Evolutionary conservation across 2,888 invertebrate genomes (phyloP).

Genomic region (Himalopsyche anomala): DNA sequence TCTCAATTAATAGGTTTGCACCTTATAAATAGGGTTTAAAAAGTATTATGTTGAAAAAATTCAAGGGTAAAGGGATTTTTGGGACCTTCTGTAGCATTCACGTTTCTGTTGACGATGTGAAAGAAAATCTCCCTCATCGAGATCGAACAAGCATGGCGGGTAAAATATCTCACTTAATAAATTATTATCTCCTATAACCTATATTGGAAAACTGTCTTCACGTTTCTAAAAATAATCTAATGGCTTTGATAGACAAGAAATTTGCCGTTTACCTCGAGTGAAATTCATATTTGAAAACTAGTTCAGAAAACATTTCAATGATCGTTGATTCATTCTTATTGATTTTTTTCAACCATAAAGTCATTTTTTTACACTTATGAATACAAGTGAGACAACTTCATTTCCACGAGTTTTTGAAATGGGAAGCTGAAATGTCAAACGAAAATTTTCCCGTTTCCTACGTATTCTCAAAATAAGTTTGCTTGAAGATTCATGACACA

Average conservation of each 20-base stretch:
- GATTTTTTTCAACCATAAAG: too few species aligned
- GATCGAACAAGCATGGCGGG: constrained; percentile 65
- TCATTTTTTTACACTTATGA: too few species aligned
- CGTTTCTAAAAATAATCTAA: not conserved
- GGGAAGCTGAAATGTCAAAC: too few species aligned
- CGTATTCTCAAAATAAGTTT: too few species aligned
- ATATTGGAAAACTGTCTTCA: constrained; percentile 41
- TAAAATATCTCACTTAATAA: constrained; percentile 59
- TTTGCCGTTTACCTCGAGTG: not conserved
- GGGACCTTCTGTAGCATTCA: constrained; percentile 37
- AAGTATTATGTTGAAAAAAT: not conserved
- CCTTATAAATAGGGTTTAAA: not conserved
- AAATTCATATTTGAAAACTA: too few species aligned
- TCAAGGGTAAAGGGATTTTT: constrained; percentile 3
- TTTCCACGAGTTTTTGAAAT: too few species aligned
- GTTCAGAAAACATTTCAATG: too few species aligned
- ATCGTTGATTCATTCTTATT: too few species aligned
- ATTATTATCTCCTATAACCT: constrained; percentile 47
- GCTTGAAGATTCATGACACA: too few species aligned
- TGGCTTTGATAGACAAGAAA: not conserved
- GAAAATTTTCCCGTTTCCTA: too few species aligned
- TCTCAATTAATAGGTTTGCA: not conserved
- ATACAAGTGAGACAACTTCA: too few species aligned
- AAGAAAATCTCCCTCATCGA: constrained; percentile 65
- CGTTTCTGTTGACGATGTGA: constrained; percentile 62